Conservation (phyloP, 1,140 invertebrate species). For the Panulirus ornatus region DNA sequence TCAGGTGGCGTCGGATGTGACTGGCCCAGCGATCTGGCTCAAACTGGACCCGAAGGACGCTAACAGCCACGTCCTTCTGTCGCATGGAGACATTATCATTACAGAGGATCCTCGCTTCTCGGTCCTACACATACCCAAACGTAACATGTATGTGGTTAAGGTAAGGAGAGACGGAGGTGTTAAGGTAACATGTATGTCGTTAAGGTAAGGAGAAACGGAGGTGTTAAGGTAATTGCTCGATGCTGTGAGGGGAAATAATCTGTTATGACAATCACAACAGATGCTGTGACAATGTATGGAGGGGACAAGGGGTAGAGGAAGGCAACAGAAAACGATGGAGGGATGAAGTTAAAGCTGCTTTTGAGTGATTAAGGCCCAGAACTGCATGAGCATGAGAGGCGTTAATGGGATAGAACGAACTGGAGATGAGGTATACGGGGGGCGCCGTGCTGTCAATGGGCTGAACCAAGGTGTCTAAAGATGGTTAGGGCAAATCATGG, state of each 20-base stretch:
- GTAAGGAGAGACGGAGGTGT: conserved; percentile 11
- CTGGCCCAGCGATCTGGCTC: conserved; percentile 56
- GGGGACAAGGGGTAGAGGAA: neutral
- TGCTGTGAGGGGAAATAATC: neutral
- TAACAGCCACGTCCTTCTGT: conserved; percentile 55
- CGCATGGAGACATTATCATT: conserved; percentile 56
- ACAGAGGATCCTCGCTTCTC: conserved; percentile 63
- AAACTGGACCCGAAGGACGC: conserved; percentile 56
- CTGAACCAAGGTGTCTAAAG: too few relatives aligned
- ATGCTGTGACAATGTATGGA: neutral
- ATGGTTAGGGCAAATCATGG: too few relatives aligned
- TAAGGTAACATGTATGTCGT: conserved; percentile 35
- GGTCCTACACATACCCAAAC: conserved; percentile 11
- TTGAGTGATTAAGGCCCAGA: too few relatives aligned
- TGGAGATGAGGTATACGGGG: too few relatives aligned
- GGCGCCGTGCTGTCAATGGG: too few relatives aligned
- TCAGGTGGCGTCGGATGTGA: conserved; percentile 42
- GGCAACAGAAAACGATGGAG: neutral
- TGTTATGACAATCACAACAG: neutral
- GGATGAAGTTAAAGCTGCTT: neutral
- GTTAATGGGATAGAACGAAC: too few relatives aligned
- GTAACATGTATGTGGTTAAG: conserved; percentile 43
- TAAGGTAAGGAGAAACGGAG: conserved; percentile 24
- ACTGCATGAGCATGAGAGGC: too few relatives aligned
- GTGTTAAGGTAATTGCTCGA: conserved; percentile 9